Evolutionary conservation across 2,797 vertebrate species (phyloP).

Genomic region (Gymnocypris eckloni): DNA sequence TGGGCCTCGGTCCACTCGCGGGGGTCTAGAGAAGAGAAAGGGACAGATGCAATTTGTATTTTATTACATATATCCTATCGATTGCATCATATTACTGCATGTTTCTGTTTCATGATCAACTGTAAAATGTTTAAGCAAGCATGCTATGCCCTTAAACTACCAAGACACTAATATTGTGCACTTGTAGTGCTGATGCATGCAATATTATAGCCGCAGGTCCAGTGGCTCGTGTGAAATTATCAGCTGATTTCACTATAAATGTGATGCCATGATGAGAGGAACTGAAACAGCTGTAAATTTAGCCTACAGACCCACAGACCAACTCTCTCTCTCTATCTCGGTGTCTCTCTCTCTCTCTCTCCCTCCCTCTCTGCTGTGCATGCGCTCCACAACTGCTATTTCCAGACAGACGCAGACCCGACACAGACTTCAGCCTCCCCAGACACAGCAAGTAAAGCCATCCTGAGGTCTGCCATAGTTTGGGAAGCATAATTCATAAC

Average conservation of each 20-base stretch:
- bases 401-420: constrained; percentile 54
- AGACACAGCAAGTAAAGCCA: constrained; percentile 40
- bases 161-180: not conserved
- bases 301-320: constrained; percentile 8
- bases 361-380: not conserved
- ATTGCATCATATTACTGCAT: not conserved
- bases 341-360: not conserved
- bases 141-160: not conserved
- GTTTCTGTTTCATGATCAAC: not conserved
- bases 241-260: constrained; percentile 8
- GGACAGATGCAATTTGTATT: not conserved
- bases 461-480: constrained; percentile 63
- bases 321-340: not conserved
- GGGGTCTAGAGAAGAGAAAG: constrained; percentile 80
- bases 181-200: not conserved
- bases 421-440: constrained; percentile 46
- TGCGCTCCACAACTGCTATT: constrained; percentile 51
- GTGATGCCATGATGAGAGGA: constrained; percentile 5
- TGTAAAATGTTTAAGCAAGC: not conserved
- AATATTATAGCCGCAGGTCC: not conserved
- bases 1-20: constrained; percentile 95
- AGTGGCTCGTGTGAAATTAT: not conserved
- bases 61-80: not conserved
- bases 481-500: constrained; percentile 61
- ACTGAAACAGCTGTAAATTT: constrained; percentile 51